Percentiles rank a stretch among this genome's conserved stretches.
Evolutionary conservation across 2,888 invertebrate genomes (phyloP).

Genomic region (Rugalucina vietnamica): DNA sequence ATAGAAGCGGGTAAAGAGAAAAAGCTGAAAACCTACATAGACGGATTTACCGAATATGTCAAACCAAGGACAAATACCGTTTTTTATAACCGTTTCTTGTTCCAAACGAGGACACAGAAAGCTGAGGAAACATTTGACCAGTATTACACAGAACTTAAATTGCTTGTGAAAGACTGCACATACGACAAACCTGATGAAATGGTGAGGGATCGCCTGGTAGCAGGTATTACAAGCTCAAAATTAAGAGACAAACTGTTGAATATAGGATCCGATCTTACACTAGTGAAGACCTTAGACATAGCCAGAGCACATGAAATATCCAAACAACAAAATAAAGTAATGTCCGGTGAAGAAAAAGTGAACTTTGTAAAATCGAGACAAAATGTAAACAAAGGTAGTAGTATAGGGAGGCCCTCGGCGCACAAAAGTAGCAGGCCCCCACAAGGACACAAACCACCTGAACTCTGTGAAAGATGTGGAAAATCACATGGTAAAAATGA

Average conservation of each 20-base stretch:
- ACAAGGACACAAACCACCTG: not conserved
- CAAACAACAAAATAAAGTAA: not conserved
- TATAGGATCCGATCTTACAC: not conserved
- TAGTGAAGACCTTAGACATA: not conserved
- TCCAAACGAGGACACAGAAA: not conserved
- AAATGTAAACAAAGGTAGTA: no score
- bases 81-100: not conserved
- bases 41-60: not conserved
- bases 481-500: not conserved
- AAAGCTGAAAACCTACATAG: not conserved
- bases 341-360: not conserved
- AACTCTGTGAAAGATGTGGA: not conserved
- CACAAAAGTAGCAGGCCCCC: not conserved
- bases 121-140: not conserved
- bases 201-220: not conserved
- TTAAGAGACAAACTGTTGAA: not conserved
- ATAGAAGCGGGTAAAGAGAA: no score
- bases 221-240: not conserved
- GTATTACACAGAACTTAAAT: not conserved
- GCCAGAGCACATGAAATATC: slow-evolving; percentile 2
- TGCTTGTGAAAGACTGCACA: not conserved
- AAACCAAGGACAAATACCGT: not conserved
- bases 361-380: not conserved
- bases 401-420: no score
- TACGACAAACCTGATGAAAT: not conserved